phyloP scores from a whole-genome alignment of 2,797 vertebrate genomes.

The Phyllotis vaccarum region DNA sequence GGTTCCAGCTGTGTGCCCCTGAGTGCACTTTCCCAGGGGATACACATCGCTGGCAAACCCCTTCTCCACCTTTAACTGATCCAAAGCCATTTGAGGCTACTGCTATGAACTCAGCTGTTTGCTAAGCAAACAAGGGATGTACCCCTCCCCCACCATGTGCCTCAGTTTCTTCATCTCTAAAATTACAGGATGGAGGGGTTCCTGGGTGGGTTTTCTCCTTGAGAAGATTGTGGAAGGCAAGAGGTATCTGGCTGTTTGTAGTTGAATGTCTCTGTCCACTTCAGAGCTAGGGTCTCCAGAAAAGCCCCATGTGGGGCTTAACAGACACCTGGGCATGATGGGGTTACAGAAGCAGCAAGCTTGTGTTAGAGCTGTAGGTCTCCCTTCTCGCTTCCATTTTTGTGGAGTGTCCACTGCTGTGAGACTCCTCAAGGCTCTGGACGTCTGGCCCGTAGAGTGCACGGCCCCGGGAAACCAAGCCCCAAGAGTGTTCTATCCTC shows the following conservation, averaged over 20 bases:
- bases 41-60: background rate
- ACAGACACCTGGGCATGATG: background rate
- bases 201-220: background rate
- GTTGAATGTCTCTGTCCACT: background rate
- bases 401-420: too few relatives aligned
- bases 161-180: background rate
- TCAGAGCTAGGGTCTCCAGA: background rate
- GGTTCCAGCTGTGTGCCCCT: background rate
- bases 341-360: background rate
- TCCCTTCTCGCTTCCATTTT: background rate
- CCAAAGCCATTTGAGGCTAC: background rate
- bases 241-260: background rate
- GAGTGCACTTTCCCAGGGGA: background rate
- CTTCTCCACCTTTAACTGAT: background rate
- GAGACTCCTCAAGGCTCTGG: background rate
- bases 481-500: rapidly evolving
- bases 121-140: too few relatives aligned
- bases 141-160: background rate
- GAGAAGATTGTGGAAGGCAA: background rate
- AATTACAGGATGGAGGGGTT: rapidly evolving
- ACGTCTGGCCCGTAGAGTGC: background rate
- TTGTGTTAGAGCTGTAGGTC: background rate
- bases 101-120: background rate
- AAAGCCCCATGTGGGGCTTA: background rate
- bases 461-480: rapidly evolving